Conservation (phyloP, 2,797 vertebrate species). For the Leptodactylus fallax region DNA sequence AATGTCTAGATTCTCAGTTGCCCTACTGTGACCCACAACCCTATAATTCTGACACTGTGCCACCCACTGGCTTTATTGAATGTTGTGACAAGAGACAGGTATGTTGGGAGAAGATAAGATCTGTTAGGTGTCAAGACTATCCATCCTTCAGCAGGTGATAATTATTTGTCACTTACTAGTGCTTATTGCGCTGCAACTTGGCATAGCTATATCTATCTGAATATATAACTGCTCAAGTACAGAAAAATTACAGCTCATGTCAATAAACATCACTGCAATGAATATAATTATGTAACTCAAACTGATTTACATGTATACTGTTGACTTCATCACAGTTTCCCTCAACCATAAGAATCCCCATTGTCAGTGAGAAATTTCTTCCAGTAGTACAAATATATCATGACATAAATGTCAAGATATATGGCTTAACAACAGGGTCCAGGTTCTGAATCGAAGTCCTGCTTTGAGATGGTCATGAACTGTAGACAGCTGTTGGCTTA, state of each 20-base stretch:
- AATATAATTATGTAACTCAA: constrained; percentile 11
- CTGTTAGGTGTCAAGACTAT: constrained; percentile 36
- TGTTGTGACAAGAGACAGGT: constrained; percentile 44
- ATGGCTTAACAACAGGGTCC: neutral
- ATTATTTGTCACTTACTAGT: constrained; percentile 51
- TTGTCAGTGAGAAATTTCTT: constrained; percentile 19
- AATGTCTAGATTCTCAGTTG: constrained; percentile 24
- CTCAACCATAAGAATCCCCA: neutral
- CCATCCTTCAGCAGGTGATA: constrained; percentile 43
- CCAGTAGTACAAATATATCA: constrained; percentile 18
- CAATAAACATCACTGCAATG: constrained; percentile 35
- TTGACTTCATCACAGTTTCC: constrained; percentile 2
- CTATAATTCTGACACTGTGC: constrained; percentile 38
- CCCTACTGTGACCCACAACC: constrained; percentile 40
- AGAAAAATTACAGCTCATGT: constrained; percentile 26
- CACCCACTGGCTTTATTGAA: constrained; percentile 37
- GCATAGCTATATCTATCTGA: constrained; percentile 31
- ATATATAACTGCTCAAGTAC: constrained; percentile 32
- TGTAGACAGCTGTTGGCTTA: too few relatives aligned
- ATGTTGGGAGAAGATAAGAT: constrained; percentile 34
- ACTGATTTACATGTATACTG: constrained; percentile 3
- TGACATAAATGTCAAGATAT: neutral
- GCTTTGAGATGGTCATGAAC: too few relatives aligned
- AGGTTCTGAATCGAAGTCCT: neutral
- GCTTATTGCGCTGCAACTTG: constrained; percentile 10